A percentile compares a stretch with the other conserved stretches of the same genome.
phyloP scores from a whole-genome alignment of 2,797 vertebrate genomes.

The Rhinoraja longicauda region DNA sequence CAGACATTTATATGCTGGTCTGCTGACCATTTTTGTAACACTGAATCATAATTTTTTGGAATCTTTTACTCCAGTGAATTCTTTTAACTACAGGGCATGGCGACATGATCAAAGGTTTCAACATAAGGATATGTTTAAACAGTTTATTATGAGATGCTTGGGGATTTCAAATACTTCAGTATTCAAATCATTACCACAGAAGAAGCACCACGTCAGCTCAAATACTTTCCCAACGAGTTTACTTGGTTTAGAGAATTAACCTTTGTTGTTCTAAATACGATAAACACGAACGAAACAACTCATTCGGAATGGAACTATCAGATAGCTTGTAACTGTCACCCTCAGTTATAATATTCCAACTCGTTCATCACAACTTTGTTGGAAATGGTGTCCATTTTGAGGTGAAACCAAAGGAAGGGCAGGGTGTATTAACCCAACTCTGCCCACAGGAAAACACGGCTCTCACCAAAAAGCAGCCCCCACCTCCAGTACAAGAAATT shows the following conservation, averaged over 20 bases:
- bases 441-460: neutral
- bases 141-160: neutral
- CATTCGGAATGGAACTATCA: neutral
- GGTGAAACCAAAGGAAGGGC: neutral
- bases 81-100: neutral
- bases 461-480: neutral
- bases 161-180: neutral
- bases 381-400: no score
- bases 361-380: neutral
- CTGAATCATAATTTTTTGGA: no score
- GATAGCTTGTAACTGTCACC: neutral
- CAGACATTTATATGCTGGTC: no score
- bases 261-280: neutral
- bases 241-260: neutral
- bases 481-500: neutral
- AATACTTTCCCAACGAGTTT: neutral
- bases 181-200: neutral
- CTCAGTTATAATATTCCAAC: neutral
- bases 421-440: neutral
- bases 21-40: no score
- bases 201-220: neutral
- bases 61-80: neutral
- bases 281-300: neutral
- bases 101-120: neutral
- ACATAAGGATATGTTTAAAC: neutral